Conservation (phyloP, 1,140 invertebrate species). For the Asobara japonica region DNA sequence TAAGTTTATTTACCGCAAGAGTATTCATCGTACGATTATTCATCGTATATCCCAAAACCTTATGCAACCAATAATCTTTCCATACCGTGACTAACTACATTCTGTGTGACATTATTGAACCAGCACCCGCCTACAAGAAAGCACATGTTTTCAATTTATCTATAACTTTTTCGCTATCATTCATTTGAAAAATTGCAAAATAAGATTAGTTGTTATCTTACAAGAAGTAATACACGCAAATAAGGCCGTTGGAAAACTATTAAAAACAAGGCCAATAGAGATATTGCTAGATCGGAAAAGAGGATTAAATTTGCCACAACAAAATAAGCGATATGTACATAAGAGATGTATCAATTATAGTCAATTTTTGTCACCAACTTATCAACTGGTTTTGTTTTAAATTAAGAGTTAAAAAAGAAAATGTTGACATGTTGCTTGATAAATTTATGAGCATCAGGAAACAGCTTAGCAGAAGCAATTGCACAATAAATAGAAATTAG, state of each 20-base stretch:
- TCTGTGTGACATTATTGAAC: background rate
- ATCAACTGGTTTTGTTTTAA: too few species aligned
- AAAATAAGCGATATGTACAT: background rate
- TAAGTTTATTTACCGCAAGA: background rate
- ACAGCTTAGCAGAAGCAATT: too few species aligned
- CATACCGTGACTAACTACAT: slow-evolving; percentile 15
- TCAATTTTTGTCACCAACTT: too few species aligned
- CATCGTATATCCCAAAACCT: background rate
- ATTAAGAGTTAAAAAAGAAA: too few species aligned
- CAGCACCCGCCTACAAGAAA: slow-evolving; percentile 2
- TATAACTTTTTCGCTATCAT: background rate
- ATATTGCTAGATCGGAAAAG: background rate
- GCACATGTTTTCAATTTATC: background rate
- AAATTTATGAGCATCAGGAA: too few species aligned
- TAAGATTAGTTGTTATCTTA: slow-evolving; percentile 18
- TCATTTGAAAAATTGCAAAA: background rate
- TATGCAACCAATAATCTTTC: background rate
- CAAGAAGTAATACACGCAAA: slow-evolving; percentile 12
- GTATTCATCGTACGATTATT: too few species aligned
- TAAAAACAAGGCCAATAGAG: background rate
- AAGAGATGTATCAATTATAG: too few species aligned
- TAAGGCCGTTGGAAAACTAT: background rate
- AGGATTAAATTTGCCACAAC: background rate
- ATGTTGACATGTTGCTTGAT: too few species aligned
- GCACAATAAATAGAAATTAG: too few species aligned